Conservation (phyloP, 2,888 invertebrate genomes). For the Tenthredo notha region DNA sequence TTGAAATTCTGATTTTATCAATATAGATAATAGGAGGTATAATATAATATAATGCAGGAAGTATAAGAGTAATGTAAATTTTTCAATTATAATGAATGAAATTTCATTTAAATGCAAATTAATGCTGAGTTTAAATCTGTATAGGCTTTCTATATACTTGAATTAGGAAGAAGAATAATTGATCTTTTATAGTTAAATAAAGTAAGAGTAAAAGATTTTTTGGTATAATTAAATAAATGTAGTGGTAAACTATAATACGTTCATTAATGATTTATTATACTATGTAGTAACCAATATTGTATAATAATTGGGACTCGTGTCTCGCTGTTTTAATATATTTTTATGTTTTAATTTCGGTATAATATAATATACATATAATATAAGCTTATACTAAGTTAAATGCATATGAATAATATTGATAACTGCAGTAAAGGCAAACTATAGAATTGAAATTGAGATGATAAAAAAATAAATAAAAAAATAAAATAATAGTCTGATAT, state of each 20-base stretch:
- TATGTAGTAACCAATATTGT: not conserved
- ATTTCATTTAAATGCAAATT: not conserved
- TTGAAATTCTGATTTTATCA: not conserved
- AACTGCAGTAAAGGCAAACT: not conserved
- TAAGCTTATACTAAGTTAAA: not conserved
- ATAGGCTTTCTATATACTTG: not conserved
- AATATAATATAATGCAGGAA: not conserved
- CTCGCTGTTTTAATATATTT: conserved; percentile 17
- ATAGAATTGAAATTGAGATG: not conserved
- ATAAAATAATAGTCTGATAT: not conserved
- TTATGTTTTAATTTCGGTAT: conserved; percentile 6
- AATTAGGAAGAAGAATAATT: not conserved
- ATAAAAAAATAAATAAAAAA: not conserved
- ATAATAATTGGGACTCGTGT: conserved; percentile 14
- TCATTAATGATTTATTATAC: not conserved
- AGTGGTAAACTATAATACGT: not conserved
- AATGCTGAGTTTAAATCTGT: not conserved
- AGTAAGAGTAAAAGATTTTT: not conserved
- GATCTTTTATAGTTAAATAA: not conserved
- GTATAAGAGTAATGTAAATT: not conserved
- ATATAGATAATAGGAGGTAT: not conserved
- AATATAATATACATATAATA: not conserved
- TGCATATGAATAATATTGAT: not conserved
- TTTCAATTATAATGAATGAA: not conserved
- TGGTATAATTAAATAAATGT: not conserved